Conservation (phyloP, 2,888 invertebrate species). For the Autographa gamma region DNA sequence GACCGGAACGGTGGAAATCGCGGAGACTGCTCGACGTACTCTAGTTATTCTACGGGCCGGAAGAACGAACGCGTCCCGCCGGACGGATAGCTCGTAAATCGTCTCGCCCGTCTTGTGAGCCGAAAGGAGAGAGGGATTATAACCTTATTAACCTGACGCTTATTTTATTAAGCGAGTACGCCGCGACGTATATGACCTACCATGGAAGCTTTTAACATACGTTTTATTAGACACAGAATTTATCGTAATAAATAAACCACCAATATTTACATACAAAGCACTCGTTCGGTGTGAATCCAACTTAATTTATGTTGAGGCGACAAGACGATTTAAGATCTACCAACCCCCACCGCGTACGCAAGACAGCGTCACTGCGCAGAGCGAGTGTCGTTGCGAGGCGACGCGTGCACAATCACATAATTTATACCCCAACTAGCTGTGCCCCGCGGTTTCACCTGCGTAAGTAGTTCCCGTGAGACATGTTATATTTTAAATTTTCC, state of each 20-base stretch:
- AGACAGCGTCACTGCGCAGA: conserved; percentile 16
- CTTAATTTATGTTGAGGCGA: not conserved
- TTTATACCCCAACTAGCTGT: not conserved
- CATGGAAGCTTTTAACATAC: too few relatives aligned
- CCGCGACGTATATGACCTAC: not conserved
- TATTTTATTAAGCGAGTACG: not conserved
- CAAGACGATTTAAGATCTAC: conserved; percentile 55
- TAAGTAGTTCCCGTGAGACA: too few relatives aligned
- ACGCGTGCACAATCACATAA: conserved; percentile 43
- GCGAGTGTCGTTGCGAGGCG: conserved; percentile 42
- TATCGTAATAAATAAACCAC: not conserved
- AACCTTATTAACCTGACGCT: conserved; percentile 5
- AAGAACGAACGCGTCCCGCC: conserved; percentile 17
- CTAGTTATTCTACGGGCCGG: conserved; percentile 32
- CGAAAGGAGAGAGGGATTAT: not conserved
- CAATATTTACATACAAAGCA: not conserved
- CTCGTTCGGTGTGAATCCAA: not conserved
- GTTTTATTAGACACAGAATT: not conserved
- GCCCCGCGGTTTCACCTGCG: conserved; percentile 6
- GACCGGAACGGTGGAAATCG: conserved; percentile 51
- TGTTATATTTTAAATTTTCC: too few relatives aligned
- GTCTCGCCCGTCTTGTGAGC: conserved; percentile 30
- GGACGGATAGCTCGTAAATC: conserved; percentile 50
- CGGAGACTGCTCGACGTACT: conserved; percentile 45
- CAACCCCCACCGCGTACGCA: conserved; percentile 21